A percentile compares a stretch with the other conserved stretches of the same genome.
These are phyloP conservation scores for Diadegma fenestrale DNA, from an alignment of 2,888 invertebrate species.

Conservation along the genomic window DNA sequence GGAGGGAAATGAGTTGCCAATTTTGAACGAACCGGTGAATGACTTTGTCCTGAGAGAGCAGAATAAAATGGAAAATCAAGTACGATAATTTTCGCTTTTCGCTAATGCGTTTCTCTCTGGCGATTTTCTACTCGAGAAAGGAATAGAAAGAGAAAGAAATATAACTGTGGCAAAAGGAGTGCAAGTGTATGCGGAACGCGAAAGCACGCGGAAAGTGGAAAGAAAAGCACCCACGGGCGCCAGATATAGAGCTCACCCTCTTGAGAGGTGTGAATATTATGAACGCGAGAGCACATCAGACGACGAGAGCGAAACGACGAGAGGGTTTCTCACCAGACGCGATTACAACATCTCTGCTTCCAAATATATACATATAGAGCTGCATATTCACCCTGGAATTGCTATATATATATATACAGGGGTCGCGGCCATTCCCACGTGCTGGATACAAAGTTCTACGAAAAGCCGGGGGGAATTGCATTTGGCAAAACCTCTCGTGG, in stretches of 20 bases:
- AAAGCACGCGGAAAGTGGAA: constrained; percentile 36
- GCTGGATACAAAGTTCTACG: constrained; percentile 7
- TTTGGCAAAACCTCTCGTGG: constrained; percentile 50
- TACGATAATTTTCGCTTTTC: constrained; percentile 72
- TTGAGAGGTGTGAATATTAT: constrained; percentile 67
- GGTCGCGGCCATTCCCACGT: constrained; percentile 35
- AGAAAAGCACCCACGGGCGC: constrained; percentile 59
- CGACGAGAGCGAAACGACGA: constrained; percentile 48
- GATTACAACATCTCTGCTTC: constrained; percentile 50
- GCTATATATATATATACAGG: constrained; percentile 2
- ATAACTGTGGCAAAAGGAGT: constrained; percentile 16
- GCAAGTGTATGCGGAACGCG: constrained; percentile 25
- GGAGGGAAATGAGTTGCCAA: not conserved
- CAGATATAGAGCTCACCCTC: constrained; percentile 49
- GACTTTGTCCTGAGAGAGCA: not conserved
- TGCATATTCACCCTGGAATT: constrained; percentile 19
- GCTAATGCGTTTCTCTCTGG: constrained; percentile 70
- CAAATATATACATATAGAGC: not conserved
- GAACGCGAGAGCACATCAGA: constrained; percentile 59
- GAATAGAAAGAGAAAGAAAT: constrained; percentile 66
- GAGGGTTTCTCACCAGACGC: constrained; percentile 48
- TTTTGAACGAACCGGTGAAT: not conserved
- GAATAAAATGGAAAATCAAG: constrained; percentile 54
- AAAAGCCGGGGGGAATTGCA: constrained; percentile 40
- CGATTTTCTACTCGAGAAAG: constrained; percentile 47